A percentile compares a stretch with the other conserved stretches of the same genome.
phyloP scores from a whole-genome alignment of 2,113 vertebrate species.

The Ictalurus punctatus region DNA sequence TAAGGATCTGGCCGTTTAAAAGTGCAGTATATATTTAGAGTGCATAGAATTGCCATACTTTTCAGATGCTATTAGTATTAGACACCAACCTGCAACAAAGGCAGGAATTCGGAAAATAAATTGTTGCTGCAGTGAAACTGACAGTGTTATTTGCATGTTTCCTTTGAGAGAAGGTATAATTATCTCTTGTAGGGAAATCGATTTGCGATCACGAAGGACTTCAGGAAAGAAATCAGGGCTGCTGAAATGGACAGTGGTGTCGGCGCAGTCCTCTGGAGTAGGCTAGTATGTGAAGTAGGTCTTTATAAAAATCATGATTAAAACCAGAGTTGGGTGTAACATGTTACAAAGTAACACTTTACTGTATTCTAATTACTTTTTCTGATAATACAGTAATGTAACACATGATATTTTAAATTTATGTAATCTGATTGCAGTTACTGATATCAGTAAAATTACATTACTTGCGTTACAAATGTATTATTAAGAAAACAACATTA shows the following conservation, averaged over 20 bases:
- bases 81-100: conserved; percentile 24
- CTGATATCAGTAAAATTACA: too few species aligned
- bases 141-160: conserved; percentile 61
- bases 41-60: conserved; percentile 4
- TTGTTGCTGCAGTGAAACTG: conserved; percentile 49
- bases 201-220: conserved; percentile 59
- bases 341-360: too few species aligned
- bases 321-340: too few species aligned
- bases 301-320: neutral
- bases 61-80: conserved; percentile 40
- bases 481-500: too few species aligned
- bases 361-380: too few species aligned
- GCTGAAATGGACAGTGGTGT: conserved; percentile 24
- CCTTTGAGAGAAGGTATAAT: conserved; percentile 61
- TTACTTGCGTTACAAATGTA: too few species aligned
- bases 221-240: conserved; percentile 47
- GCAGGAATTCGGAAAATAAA: conserved; percentile 41
- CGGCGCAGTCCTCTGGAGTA: neutral
- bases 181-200: conserved; percentile 66
- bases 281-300: neutral
- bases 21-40: neutral
- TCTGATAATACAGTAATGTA: too few species aligned
- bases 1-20: neutral
- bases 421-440: too few species aligned
- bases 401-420: too few species aligned